phyloP scores from a whole-genome alignment of 23 tunicate species.

The Botrylloides violaceus region DNA sequence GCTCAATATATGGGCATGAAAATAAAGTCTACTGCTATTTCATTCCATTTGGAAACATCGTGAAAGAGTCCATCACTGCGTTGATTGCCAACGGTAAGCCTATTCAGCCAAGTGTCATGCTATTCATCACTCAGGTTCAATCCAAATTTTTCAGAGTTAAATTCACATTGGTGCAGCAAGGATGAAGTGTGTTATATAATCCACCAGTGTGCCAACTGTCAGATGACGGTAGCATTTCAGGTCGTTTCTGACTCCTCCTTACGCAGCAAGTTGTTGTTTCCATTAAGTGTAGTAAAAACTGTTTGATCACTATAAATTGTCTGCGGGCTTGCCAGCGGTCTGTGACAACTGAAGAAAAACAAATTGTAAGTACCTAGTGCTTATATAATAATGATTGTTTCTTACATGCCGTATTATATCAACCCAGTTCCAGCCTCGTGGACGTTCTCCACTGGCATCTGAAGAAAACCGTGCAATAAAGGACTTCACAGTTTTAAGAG shows the following conservation, averaged over 20 bases:
- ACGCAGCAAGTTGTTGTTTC: background rate
- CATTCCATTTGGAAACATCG: too few relatives aligned
- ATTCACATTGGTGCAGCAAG: background rate
- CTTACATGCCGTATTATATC: constrained; percentile 62
- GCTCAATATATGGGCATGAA: too few relatives aligned
- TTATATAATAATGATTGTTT: background rate
- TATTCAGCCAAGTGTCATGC: too few relatives aligned
- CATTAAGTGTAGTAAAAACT: too few relatives aligned
- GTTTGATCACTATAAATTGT: background rate
- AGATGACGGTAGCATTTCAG: background rate
- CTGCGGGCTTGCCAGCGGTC: background rate
- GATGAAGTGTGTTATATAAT: background rate
- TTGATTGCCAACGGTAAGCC: too few relatives aligned
- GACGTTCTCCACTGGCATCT: constrained; percentile 52
- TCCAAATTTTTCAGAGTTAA: background rate
- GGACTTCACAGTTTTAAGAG: too few relatives aligned
- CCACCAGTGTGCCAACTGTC: background rate
- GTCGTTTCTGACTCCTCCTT: background rate
- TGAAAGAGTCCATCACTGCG: too few relatives aligned
- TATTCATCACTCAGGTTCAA: too few relatives aligned
- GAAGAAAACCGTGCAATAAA: too few relatives aligned
- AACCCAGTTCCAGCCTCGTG: constrained; percentile 95
- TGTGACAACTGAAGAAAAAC: background rate
- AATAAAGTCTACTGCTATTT: too few relatives aligned
- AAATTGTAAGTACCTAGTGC: background rate